Evolutionary conservation across 2,888 invertebrate genomes (phyloP), one percentile per base, ranked within the genome.

Genomic region (Patella pellucida): DNA sequence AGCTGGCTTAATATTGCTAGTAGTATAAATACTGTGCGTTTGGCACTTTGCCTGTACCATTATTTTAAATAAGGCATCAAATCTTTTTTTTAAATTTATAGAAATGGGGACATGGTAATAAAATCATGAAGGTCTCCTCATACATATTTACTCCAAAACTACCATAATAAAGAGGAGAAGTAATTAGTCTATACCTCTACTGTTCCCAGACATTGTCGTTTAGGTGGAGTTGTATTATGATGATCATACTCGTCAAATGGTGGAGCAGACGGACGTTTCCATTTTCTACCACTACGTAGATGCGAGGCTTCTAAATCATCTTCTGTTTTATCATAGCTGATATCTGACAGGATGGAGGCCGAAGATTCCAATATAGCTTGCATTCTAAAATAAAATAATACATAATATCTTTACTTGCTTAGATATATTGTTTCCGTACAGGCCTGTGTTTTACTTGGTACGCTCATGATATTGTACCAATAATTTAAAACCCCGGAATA

Each of bases 331-430:
- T 96, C 96, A 83, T 89, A 90, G 77, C 89, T 87, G 88, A 95
- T 95, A 88, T 95, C 95, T 0, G 95, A 95, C 54, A 95, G 91
- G 16, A 96, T 92, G 0, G 95, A 95, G 27, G 94, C 94, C 92
- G 90, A 86, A 0, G 89, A 88, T 76, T 91, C 89, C 76, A 85
- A 83, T 50, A 88, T 87, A 15, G 87, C 86, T 54, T 84, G 81
- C 51, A 88, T 78, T 71, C 89, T 88, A 67, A 70, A 50, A 72
- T 50, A 56, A 69, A 4, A 52, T 69, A 77, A 71, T 11, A 15
- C 52, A 52, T 19, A 54, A 41, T 41, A 9, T 41, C 9, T 41
- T 41, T 41, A 41, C 41, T 41, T 41, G 41, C 41, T 41, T 41
- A 1, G 41, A 23, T 11, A 62, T 19, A 62, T 62, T 23, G n/a